Percentiles rank a stretch among this genome's conserved stretches.
Conservation (phyloP, 2,888 invertebrate species). For the Callyntrura sp. region DNA sequence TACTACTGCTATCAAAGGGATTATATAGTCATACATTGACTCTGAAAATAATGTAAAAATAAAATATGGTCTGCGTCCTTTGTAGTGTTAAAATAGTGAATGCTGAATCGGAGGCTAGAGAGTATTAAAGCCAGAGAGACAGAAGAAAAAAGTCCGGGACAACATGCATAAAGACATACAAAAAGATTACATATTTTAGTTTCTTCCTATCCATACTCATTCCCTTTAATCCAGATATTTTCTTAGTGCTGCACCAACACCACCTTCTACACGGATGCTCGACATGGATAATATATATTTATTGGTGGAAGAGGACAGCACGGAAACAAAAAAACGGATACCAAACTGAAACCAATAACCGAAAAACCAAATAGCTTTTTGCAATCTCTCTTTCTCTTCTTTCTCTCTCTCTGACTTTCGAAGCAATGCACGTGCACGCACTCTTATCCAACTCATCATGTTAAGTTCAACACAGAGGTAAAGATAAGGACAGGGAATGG, state of each 20-base stretch:
- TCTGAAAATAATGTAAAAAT: neutral
- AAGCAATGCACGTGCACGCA: too few species aligned
- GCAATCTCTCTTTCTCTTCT: neutral
- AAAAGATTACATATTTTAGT: neutral
- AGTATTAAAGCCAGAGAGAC: too few species aligned
- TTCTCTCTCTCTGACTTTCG: neutral
- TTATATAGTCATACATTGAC: neutral
- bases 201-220: slow-evolving; percentile 6
- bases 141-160: too few species aligned
- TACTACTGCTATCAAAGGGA: neutral
- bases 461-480: neutral
- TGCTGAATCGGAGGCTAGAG: too few species aligned
- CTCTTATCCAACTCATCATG: neutral
- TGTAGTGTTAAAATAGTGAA: too few species aligned
- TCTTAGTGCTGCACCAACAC: too few species aligned
- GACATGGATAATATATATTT: slow-evolving; percentile 14
- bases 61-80: neutral
- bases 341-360: neutral
- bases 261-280: neutral
- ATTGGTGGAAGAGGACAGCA: slow-evolving; percentile 28
- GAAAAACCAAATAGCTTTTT: neutral
- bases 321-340: neutral
- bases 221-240: neutral
- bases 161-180: too few species aligned
- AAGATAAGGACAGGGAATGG: neutral